Evolutionary conservation across 2,888 invertebrate genomes (phyloP).

Genomic region (Tuberolachnus salignus): DNA sequence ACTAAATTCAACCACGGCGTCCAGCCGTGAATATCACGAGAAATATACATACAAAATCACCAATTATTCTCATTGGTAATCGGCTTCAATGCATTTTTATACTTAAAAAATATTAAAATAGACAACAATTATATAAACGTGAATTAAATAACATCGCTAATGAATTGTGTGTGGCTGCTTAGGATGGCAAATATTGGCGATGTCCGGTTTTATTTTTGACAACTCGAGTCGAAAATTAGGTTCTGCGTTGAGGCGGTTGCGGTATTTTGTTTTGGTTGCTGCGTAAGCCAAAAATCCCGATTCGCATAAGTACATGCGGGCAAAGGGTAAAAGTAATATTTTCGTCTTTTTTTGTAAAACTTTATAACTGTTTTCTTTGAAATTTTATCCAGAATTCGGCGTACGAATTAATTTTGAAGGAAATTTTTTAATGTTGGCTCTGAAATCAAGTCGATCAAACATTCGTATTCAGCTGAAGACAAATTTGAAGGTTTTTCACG

Average conservation of each 20-base stretch:
- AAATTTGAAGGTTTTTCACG: slow-evolving; percentile 9
- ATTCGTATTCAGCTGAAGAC: slow-evolving; percentile 7
- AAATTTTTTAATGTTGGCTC: neutral
- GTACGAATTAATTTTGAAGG: slow-evolving; percentile 1
- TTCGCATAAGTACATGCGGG: neutral
- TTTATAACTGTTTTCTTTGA: neutral
- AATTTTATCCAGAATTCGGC: neutral
- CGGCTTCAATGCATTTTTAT: too few relatives aligned
- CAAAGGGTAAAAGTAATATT: neutral
- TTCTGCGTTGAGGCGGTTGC: neutral
- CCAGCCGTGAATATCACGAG: too few relatives aligned
- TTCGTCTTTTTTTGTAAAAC: neutral
- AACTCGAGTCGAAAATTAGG: slow-evolving; percentile 16
- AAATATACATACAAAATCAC: too few relatives aligned
- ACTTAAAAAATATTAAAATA: too few relatives aligned
- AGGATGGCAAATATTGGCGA: too few relatives aligned
- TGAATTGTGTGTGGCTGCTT: too few relatives aligned
- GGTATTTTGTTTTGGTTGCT: slow-evolving; percentile 46
- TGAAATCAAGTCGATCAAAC: slow-evolving; percentile 2
- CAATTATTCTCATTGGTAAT: too few relatives aligned
- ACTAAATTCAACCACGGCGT: too few relatives aligned
- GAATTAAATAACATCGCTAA: too few relatives aligned
- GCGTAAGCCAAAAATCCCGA: slow-evolving; percentile 15
- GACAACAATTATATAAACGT: too few relatives aligned
- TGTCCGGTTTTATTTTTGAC: slow-evolving; percentile 25